A percentile compares a stretch with the other conserved stretches of the same genome.
These are phyloP conservation scores for Pontoporia blainvillei DNA, from an alignment of 2,113 vertebrate species.

Conservation along the genomic window DNA sequence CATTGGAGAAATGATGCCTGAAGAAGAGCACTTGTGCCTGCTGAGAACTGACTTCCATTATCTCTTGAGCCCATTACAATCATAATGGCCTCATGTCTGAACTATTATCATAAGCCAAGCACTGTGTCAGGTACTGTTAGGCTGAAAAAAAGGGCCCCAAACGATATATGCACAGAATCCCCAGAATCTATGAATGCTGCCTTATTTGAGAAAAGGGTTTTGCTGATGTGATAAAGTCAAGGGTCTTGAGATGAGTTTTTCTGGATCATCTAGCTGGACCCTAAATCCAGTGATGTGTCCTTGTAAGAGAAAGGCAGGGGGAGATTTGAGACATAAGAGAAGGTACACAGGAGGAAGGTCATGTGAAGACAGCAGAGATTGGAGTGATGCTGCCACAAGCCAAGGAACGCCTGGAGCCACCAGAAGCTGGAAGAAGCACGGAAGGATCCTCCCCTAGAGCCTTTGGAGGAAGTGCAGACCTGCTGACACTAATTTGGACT, in stretches of 20 bases:
- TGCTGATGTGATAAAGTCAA: background rate
- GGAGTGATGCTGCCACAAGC: background rate
- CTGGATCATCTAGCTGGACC: background rate
- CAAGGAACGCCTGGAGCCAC: background rate
- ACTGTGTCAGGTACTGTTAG: background rate
- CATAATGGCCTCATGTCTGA: background rate
- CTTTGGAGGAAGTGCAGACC: background rate
- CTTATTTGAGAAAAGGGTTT: background rate
- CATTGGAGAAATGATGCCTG: no score
- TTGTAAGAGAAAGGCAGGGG: background rate
- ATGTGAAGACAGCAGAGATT: background rate
- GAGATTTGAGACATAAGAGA: background rate
- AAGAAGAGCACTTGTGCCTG: background rate
- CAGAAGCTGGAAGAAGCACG: background rate
- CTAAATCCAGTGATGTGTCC: background rate
- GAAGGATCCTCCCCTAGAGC: background rate
- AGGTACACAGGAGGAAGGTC: background rate
- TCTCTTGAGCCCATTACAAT: background rate
- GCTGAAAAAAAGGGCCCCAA: background rate
- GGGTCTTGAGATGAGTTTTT: background rate
- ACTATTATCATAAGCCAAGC: background rate
- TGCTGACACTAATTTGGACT: background rate
- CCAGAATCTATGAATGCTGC: background rate
- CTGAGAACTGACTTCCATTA: background rate
- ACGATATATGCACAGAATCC: background rate